Conservation (phyloP, 2,797 vertebrate species). For the Sebastes steindachneri region DNA sequence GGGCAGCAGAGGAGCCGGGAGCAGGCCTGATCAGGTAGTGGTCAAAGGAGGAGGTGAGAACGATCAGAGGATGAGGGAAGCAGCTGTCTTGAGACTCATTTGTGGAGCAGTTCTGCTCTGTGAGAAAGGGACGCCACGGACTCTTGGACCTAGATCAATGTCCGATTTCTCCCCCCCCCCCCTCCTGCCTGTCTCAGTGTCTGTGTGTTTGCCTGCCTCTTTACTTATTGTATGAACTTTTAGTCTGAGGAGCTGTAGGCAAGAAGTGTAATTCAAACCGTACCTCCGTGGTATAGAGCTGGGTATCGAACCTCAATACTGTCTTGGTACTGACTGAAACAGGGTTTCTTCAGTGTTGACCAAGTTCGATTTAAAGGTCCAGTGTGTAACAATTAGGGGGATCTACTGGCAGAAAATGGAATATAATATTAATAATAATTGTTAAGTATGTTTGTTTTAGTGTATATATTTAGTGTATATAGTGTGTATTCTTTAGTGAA, state of each 20-base stretch:
- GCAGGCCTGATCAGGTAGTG: slow-evolving; percentile 32
- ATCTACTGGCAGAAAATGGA: neutral
- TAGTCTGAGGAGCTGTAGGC: neutral
- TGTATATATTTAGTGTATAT: too few species aligned
- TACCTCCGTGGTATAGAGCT: neutral
- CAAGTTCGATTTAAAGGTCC: neutral
- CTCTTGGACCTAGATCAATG: slow-evolving; percentile 43
- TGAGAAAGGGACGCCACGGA: slow-evolving; percentile 7
- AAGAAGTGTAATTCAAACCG: neutral
- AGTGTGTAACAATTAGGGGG: neutral
- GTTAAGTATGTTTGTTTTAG: neutral
- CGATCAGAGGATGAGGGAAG: slow-evolving; percentile 40
- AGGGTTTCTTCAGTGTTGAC: neutral
- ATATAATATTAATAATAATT: neutral
- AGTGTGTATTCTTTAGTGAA: too few species aligned
- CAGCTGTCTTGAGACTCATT: slow-evolving; percentile 65
- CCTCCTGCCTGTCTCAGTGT: neutral
- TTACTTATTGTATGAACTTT: slow-evolving; percentile 13
- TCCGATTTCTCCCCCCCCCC: neutral
- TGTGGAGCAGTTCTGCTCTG: slow-evolving; percentile 25
- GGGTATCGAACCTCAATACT: neutral
- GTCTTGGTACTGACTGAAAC: neutral
- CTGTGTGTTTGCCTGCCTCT: slow-evolving; percentile 4
- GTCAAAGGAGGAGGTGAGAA: slow-evolving; percentile 16
- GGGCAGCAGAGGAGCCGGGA: slow-evolving; percentile 42